Evolutionary conservation across 2,113 vertebrate species (phyloP).

Genomic region (Xenopus tropicalis): DNA sequence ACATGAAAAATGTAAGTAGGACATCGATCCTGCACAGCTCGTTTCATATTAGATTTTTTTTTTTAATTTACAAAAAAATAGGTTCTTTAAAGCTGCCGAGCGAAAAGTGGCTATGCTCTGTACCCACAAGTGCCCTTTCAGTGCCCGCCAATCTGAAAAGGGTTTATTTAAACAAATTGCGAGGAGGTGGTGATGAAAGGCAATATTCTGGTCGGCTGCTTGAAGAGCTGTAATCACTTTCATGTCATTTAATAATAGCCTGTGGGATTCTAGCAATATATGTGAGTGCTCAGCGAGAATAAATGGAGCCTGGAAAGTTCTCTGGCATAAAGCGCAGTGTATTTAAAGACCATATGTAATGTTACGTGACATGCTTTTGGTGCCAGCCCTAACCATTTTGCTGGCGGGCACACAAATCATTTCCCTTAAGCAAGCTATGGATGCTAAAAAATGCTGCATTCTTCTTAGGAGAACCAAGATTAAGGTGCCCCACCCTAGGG

Average conservation of each 20-base stretch:
- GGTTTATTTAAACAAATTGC: conserved; percentile 42
- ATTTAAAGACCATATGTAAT: conserved; percentile 45
- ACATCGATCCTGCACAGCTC: not conserved
- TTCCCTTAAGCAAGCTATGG: not conserved
- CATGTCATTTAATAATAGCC: conserved; percentile 46
- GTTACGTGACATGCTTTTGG: conserved; percentile 37
- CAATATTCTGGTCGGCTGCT: conserved; percentile 45
- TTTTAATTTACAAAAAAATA: not conserved
- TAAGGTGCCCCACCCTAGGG: too few species aligned
- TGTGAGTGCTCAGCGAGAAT: conserved; percentile 46
- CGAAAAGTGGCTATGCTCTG: not conserved
- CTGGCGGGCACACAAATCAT: conserved; percentile 2
- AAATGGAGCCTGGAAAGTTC: conserved; percentile 45
- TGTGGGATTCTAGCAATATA: conserved; percentile 43
- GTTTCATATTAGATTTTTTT: not conserved
- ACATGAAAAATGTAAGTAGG: too few species aligned
- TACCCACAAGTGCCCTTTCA: conserved; percentile 29
- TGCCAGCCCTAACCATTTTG: conserved; percentile 21
- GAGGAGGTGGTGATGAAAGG: conserved; percentile 35
- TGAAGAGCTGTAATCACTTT: conserved; percentile 45
- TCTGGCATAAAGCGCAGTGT: conserved; percentile 39
- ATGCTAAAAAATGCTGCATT: not conserved
- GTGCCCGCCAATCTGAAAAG: conserved; percentile 6
- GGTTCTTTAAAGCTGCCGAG: not conserved
- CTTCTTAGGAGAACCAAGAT: not conserved